A percentile compares a stretch with the other conserved stretches of the same genome.
These are phyloP conservation scores for Microtus oregoni DNA, from an alignment of 2,113 vertebrate genomes.

Conservation along the genomic window DNA sequence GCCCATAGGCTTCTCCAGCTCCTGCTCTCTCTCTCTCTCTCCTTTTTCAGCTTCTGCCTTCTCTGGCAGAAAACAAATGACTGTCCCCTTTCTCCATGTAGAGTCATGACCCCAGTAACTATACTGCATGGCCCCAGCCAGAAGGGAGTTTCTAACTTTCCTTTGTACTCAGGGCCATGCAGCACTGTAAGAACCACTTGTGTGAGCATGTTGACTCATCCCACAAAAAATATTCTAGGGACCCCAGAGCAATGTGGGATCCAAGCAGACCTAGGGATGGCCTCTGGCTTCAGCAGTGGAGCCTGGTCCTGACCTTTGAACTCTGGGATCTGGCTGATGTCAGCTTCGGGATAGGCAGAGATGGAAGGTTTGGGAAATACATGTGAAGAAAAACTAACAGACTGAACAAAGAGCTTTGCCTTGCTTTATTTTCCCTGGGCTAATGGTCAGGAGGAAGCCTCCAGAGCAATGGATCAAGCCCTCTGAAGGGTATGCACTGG, in stretches of 20 bases:
- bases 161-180: background rate
- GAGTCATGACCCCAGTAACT: background rate
- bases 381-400: background rate
- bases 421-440: background rate
- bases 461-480: background rate
- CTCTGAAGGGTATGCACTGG: background rate
- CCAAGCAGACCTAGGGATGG: background rate
- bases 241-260: background rate
- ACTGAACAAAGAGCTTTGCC: background rate
- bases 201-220: background rate
- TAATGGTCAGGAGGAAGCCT: background rate
- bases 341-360: background rate
- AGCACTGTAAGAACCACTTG: background rate
- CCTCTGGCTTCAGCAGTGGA: background rate
- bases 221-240: background rate
- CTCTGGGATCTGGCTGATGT: background rate
- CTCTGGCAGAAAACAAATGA: slow-evolving; percentile 60
- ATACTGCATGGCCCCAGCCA: background rate
- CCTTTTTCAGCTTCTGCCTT: slow-evolving; percentile 42
- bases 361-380: background rate
- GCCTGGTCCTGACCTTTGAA: background rate
- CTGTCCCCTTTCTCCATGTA: background rate
- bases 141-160: background rate
- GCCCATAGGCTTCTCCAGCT: slow-evolving; percentile 48
- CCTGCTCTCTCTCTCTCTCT: background rate